Evolutionary conservation across 2,113 vertebrate species (phyloP).

Genomic region (Gasterosteus nipponicus): DNA sequence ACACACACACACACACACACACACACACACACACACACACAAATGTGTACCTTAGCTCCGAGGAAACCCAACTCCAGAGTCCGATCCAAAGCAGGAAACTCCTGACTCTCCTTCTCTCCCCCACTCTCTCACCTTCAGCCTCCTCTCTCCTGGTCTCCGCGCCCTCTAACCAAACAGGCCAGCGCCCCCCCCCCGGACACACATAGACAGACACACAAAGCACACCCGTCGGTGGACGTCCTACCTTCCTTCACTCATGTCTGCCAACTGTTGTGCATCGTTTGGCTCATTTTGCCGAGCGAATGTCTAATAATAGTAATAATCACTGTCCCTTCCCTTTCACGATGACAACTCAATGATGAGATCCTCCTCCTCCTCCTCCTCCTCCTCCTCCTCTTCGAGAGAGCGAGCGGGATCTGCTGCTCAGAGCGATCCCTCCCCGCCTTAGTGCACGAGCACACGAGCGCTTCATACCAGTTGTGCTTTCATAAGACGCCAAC

Average conservation of each 20-base stretch:
- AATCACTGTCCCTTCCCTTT: background rate
- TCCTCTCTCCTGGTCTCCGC: conserved; percentile 55
- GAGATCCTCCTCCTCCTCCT: background rate
- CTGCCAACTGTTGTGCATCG: background rate
- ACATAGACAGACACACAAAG: conserved; percentile 16
- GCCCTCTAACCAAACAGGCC: conserved; percentile 72
- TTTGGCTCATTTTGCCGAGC: background rate
- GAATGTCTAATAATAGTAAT: background rate
- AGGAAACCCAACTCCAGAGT: conserved; percentile 67
- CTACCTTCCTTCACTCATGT: background rate
- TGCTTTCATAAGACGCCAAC: conserved; percentile 80
- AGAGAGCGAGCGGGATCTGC: background rate
- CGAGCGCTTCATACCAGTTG: conserved; percentile 56
- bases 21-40: conserved; percentile 53
- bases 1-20: conserved; percentile 54
- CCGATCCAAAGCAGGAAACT: conserved; percentile 65
- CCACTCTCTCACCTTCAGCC: conserved; percentile 39
- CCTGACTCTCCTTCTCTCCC: conserved; percentile 16
- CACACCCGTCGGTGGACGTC: conserved; percentile 23
- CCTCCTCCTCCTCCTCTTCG: background rate
- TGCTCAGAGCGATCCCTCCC: conserved; percentile 15
- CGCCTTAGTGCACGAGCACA: conserved; percentile 34
- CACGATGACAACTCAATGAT: background rate
- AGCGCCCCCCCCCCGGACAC: conserved; percentile 54
- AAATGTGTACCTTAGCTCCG: conserved; percentile 50